Evolutionary conservation across 2,888 invertebrate species (phyloP), one percentile per base, ranked within the genome.

Genomic region (Phrixothrix hirtus): DNA sequence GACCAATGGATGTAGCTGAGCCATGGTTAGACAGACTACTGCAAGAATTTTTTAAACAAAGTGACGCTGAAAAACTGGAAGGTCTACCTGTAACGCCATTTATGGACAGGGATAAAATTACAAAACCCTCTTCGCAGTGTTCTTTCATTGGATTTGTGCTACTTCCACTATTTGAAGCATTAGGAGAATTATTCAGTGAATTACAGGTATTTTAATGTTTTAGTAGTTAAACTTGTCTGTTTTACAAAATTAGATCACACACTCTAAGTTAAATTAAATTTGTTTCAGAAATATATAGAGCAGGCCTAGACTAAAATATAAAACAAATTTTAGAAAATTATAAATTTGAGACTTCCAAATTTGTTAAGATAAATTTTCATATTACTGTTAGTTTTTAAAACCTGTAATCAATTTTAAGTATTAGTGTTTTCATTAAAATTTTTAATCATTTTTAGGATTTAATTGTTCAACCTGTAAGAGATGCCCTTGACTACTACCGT

Each of bases 51-150:
- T 88, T 88, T 72, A 86, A 86, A 63, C 88, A 88, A 74, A 87
- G 88, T 72, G 90, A 90, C 62, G 85, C 87, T 2, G 90, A 91
- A 72, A 89, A 89, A 69, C 78, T 87, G 16, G 89, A 89, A 73
- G 90, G 90, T 6, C 78, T 91, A 57, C 90, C 90, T 2, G 89
- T 91, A 16, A 89, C 90, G 15, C 89, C 91, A 0, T 90, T 91
- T 71, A 91, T 91, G 90, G 91, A 91, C 74, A 81, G 89, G 21
- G 89, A 90, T 60, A 90, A 89, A 76, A 88, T 90, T 44, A 89
- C 89, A 52, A 90, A 89, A 71, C 87, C 89, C 2, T 88, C 89
- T 11, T 89, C 90, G 1, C 90, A 91, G 73, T 88, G 88, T 69
- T 88, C 88, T 43, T 91, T 91, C 75, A 91, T 91, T 71, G 89